Percentiles rank a stretch among this genome's conserved stretches.
Evolutionary conservation across 2,797 vertebrate genomes (phyloP).

Genomic region (Neosilurus hyrtlii): DNA sequence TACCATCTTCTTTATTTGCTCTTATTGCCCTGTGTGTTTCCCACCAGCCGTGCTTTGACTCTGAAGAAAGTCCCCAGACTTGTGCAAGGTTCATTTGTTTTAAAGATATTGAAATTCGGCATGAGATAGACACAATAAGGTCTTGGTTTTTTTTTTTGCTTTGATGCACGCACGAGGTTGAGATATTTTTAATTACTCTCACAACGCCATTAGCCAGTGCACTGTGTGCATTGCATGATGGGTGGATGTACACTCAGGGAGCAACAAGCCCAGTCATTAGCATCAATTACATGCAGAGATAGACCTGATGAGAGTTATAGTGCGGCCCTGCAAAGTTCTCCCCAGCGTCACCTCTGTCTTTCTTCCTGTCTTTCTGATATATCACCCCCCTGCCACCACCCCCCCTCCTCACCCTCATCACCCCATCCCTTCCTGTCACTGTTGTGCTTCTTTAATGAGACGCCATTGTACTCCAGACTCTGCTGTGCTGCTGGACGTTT

Average conservation of each 20-base stretch:
- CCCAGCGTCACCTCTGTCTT: background rate
- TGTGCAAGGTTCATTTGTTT: constrained; percentile 68
- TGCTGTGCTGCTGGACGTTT: constrained; percentile 43
- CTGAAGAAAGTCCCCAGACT: constrained; percentile 51
- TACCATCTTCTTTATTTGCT: constrained; percentile 42
- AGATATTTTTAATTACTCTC: constrained; percentile 58
- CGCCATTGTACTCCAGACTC: constrained; percentile 46
- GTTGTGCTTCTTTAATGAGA: constrained; percentile 50
- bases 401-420: background rate
- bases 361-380: constrained; percentile 9
- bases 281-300: constrained; percentile 53
- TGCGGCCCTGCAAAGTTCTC: constrained; percentile 50
- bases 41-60: constrained; percentile 7
- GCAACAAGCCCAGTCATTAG: constrained; percentile 61
- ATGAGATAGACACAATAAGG: constrained; percentile 59
- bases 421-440: constrained; percentile 30
- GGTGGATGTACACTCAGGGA: constrained; percentile 29
- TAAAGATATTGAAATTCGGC: constrained; percentile 61
- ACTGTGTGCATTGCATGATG: constrained; percentile 32
- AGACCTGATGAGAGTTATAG: constrained; percentile 53
- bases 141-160: constrained; percentile 26
- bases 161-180: constrained; percentile 11
- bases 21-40: constrained; percentile 38
- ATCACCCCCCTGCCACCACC: background rate
- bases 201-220: constrained; percentile 35